Evolutionary conservation across 2,888 invertebrate species (phyloP).

Genomic region (Dasysyrphus tricinctus): DNA sequence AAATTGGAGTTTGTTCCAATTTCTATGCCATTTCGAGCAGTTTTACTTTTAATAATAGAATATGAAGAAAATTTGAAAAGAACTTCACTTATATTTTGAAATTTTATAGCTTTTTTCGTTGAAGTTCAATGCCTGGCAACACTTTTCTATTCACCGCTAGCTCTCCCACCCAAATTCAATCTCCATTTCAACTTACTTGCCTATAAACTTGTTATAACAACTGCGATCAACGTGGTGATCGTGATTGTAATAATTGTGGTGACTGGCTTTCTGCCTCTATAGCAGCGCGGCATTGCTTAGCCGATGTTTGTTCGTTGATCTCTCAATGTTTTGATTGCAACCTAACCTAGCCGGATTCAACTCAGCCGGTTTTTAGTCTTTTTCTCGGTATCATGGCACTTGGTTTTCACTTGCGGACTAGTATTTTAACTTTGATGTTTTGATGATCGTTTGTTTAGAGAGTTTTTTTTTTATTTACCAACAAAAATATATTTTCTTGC

Average conservation of each 20-base stretch:
- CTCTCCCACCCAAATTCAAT: conserved; percentile 27
- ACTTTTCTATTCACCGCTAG: background rate
- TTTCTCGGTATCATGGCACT: conserved; percentile 19
- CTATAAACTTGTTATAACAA: conserved; percentile 21
- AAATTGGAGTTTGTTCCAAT: no score
- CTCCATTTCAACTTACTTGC: conserved; percentile 27
- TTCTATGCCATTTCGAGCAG: no score
- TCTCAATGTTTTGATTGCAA: conserved; percentile 54
- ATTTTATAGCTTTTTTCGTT: no score
- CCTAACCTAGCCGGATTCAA: conserved; percentile 32
- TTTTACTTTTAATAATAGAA: no score
- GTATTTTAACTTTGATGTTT: background rate
- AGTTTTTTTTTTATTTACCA: background rate
- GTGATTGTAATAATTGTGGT: conserved; percentile 2
- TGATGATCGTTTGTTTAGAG: conserved; percentile 4
- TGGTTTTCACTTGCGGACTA: conserved; percentile 24
- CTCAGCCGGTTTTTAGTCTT: conserved; percentile 37
- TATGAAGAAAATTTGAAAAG: no score
- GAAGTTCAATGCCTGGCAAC: no score
- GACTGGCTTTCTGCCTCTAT: conserved; percentile 3
- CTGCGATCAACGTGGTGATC: background rate
- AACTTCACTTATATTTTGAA: no score
- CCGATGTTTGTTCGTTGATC: conserved; percentile 47
- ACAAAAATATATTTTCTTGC: background rate
- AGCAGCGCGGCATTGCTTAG: background rate